Evolutionary conservation across 2,113 vertebrate species (phyloP), one percentile per base, ranked within the genome.

Genomic region (Petrocephalus zakoni): DNA sequence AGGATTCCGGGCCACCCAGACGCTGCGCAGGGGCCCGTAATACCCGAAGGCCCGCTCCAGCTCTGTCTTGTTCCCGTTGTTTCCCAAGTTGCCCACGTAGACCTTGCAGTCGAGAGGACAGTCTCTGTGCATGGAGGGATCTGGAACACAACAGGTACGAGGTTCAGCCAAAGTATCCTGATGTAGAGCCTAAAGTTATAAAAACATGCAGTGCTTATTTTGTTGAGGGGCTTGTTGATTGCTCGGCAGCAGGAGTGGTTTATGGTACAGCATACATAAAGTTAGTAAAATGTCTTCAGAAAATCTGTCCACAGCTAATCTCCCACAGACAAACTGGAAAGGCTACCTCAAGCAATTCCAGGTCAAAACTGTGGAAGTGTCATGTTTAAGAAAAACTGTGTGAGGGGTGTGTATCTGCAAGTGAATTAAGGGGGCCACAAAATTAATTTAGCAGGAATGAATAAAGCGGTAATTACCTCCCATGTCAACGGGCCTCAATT

Each of bases 41-140:
- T 99, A 99, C 90, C 98, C 98, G 89, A 99, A 99, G 1, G 98
- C 95, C 87, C 98, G 93, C 90, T 99, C 98, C 91, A 99, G 88
- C 91, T 99, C 98, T 0, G 98, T 99, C 92, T 99, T 99, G 95
- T 99, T 99, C 89, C 98, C 98, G 96, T 99, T 99, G 91, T 98
- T 99, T 37, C 98, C 98, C 92, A 99, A 95, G 93, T 99, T 99
- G 89, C 98, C 98, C 89, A 99, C 98, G 2, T 99, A 99, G 91
- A 99, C 98, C 92, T 99, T 99, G 93, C 98, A 99, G 94, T 99
- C 98, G 89, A 99, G 95, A 0, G 98, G 98, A 94, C 98, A 99
- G 91, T 99, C 98, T 89, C 98, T 97, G 95, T 99, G 98, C 98
- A 99, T 99, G 88, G 92, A 95, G 96, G 94, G 78, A 92, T 91